Evolutionary conservation across 2,113 vertebrate genomes (phyloP).

Genomic region (Eclectus roratus): DNA sequence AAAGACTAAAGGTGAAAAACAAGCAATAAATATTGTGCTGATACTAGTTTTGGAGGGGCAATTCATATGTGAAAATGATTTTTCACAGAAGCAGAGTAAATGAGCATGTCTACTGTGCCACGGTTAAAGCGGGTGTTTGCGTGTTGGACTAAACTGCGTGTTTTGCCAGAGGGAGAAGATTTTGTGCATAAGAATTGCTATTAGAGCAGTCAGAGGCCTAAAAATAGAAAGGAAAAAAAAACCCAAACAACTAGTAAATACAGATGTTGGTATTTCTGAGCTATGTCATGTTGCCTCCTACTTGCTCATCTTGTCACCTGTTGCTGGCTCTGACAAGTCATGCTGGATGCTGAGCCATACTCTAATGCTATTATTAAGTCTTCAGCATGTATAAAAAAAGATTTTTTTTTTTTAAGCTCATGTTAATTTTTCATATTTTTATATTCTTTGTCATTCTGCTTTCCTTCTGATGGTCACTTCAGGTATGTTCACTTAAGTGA

Average conservation of each 20-base stretch:
- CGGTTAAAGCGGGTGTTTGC: neutral
- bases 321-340: neutral
- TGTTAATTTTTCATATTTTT: neutral
- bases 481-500: neutral
- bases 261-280: neutral
- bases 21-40: neutral
- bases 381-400: neutral
- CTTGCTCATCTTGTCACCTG: neutral
- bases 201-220: neutral
- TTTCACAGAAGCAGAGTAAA: neutral
- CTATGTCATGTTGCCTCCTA: neutral
- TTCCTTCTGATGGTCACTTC: neutral
- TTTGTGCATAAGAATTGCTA: neutral
- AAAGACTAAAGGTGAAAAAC: neutral
- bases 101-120: neutral
- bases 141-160: neutral
- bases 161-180: neutral
- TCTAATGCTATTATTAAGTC: neutral
- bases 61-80: neutral
- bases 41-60: neutral
- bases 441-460: neutral
- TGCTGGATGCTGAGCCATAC: neutral
- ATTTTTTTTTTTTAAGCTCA: neutral
- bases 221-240: neutral
- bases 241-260: neutral